phyloP scores from a whole-genome alignment of 2,888 invertebrate genomes.

The Hypselothyrea guttata region DNA sequence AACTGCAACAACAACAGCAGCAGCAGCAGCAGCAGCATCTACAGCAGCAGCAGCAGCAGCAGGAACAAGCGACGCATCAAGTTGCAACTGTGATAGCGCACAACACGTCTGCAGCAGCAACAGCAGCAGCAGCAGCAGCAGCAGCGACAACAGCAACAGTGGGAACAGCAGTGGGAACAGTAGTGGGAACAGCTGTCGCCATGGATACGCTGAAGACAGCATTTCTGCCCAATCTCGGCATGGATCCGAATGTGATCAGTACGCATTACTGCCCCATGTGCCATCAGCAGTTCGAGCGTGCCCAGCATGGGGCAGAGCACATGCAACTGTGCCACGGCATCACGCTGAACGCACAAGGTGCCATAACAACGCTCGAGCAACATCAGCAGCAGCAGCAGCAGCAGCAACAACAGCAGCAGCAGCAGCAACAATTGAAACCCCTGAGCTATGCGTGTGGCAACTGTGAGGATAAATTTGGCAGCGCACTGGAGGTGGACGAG shows the following conservation, averaged over 20 bases:
- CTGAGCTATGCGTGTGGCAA: conserved; percentile 78
- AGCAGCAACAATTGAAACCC: conserved; percentile 66
- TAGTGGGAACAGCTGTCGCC: conserved; percentile 18
- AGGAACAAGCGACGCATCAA: conserved; percentile 58
- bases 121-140: conserved; percentile 29
- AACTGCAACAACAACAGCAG: conserved; percentile 38
- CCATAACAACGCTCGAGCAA: conserved; percentile 61
- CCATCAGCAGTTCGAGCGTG: conserved; percentile 80
- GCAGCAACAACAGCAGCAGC: conserved; percentile 50
- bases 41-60: conserved; percentile 50
- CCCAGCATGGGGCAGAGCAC: conserved; percentile 78
- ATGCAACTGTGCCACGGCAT: conserved; percentile 80
- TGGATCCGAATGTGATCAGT: conserved; percentile 75
- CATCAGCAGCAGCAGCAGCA: conserved; percentile 52
- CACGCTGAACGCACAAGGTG: conserved; percentile 59
- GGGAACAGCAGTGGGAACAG: conserved; percentile 14
- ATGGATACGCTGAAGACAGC: conserved; percentile 81
- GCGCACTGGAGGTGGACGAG: conserved; percentile 79
- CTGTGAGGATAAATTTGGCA: conserved; percentile 80
- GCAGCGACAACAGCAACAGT: conserved; percentile 11
- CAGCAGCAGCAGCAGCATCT: conserved; percentile 50
- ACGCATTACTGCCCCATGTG: conserved; percentile 80
- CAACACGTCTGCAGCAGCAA: conserved; percentile 35
- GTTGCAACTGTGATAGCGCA: conserved; percentile 65
- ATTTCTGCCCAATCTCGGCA: conserved; percentile 80